Conservation (phyloP, 2,797 vertebrate genomes). For the Percopsis omiscomaycus region DNA sequence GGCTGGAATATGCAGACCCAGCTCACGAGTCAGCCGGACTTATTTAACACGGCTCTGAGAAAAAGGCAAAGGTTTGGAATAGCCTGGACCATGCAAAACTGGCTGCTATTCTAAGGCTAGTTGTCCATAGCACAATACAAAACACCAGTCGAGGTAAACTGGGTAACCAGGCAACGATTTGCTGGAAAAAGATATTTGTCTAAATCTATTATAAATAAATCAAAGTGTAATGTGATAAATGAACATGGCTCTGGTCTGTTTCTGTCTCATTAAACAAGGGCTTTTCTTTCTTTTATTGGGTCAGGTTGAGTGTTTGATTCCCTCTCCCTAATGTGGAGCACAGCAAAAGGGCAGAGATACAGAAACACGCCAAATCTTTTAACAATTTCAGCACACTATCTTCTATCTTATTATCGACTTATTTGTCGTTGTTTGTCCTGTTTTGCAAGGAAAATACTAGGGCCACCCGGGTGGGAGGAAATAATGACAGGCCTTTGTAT, state of each 20-base stretch:
- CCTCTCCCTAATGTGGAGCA: constrained; percentile 15
- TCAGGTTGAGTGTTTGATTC: constrained; percentile 17
- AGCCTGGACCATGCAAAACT: constrained; percentile 29
- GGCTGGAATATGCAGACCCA: constrained; percentile 48
- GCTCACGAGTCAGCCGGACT: constrained; percentile 50
- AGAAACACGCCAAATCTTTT: constrained; percentile 27
- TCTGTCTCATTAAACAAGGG: constrained; percentile 19
- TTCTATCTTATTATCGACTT: constrained; percentile 55
- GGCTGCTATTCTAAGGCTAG: constrained; percentile 25
- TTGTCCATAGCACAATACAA: constrained; percentile 32
- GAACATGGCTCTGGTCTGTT: constrained; percentile 14
- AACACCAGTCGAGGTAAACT: constrained; percentile 39
- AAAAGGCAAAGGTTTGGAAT: constrained; percentile 53
- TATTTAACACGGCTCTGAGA: constrained; percentile 43
- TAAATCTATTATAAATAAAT: constrained; percentile 25
- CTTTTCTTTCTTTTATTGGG: constrained; percentile 11
- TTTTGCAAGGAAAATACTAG: constrained; percentile 65
- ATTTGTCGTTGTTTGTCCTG: constrained; percentile 60
- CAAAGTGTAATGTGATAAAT: constrained; percentile 11
- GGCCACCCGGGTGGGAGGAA: constrained; percentile 61
- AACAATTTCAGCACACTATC: constrained; percentile 39
- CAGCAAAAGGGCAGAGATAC: background rate
- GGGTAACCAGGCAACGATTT: background rate
- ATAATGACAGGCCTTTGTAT: constrained; percentile 70
- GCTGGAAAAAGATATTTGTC: constrained; percentile 8